These are phyloP conservation scores for Dinocampus coccinellae DNA, from an alignment of 2,888 invertebrate species.

Conservation along the genomic window DNA sequence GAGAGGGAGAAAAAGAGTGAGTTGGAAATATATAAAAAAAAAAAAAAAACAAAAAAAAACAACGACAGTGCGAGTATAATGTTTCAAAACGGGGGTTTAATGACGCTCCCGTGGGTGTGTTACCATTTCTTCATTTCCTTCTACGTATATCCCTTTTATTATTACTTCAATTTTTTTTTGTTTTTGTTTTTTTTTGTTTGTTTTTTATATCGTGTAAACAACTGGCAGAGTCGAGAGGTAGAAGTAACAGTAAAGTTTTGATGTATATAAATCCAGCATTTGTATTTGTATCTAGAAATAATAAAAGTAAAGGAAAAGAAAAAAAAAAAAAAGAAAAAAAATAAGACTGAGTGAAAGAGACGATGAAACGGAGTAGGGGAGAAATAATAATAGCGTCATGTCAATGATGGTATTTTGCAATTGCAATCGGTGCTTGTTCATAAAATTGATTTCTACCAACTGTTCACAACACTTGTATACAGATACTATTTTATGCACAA, in stretches of 20 bases:
- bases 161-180: no score
- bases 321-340: background rate
- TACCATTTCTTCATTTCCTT: background rate
- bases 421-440: background rate
- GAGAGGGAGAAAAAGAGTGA: background rate
- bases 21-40: background rate
- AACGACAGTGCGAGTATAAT: background rate
- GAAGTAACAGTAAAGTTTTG: background rate
- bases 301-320: background rate
- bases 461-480: background rate
- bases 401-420: conserved; percentile 11
- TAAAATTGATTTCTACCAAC: background rate
- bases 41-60: background rate
- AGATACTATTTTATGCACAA: background rate
- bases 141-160: background rate
- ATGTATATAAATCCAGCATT: background rate
- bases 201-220: background rate
- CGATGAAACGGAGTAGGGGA: no score
- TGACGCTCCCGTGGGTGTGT: conserved; percentile 3
- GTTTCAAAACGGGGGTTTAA: conserved; percentile 7
- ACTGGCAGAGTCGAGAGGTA: background rate
- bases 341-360: no score
- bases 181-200: background rate
- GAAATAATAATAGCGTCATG: background rate
- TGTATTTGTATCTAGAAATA: background rate